Conservation (phyloP, 2,797 vertebrate genomes). For the Acestrorhynchus altus region DNA sequence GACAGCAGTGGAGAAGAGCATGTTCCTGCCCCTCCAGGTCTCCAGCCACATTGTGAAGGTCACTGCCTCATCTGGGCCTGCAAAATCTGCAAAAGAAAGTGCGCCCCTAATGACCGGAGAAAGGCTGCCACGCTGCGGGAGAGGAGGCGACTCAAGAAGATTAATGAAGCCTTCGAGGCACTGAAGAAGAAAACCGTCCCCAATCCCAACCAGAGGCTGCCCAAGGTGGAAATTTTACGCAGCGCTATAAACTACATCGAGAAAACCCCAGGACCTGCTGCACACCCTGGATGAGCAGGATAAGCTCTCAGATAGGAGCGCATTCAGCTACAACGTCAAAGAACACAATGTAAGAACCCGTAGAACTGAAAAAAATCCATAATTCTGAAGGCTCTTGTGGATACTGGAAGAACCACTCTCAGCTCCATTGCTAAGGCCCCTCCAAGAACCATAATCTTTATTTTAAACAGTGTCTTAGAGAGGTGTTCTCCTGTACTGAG, state of each 20-base stretch:
- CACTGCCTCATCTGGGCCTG: constrained; percentile 98
- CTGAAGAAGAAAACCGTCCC: constrained; percentile 93
- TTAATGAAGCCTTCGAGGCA: constrained; percentile 98
- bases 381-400: too few relatives aligned
- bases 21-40: constrained; percentile 89
- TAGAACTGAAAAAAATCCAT: neutral
- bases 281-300: constrained; percentile 92
- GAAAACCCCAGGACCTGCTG: constrained; percentile 90
- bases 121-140: constrained; percentile 96
- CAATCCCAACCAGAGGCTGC: constrained; percentile 95
- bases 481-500: too few relatives aligned
- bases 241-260: constrained; percentile 98
- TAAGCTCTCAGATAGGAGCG: constrained; percentile 77
- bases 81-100: constrained; percentile 95
- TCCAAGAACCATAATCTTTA: too few relatives aligned
- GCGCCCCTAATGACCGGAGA: constrained; percentile 91
- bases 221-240: constrained; percentile 98
- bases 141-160: constrained; percentile 93
- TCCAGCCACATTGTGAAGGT: constrained; percentile 91
- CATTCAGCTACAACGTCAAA: constrained; percentile 75
- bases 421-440: too few relatives aligned
- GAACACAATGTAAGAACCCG: constrained; percentile 71
- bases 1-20: constrained; percentile 96
- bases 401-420: too few relatives aligned
- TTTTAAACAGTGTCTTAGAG: too few relatives aligned